A percentile compares a stretch with the other conserved stretches of the same genome.
phyloP scores from a whole-genome alignment of 1,140 invertebrate genomes.

The Lepidurus couesii region DNA sequence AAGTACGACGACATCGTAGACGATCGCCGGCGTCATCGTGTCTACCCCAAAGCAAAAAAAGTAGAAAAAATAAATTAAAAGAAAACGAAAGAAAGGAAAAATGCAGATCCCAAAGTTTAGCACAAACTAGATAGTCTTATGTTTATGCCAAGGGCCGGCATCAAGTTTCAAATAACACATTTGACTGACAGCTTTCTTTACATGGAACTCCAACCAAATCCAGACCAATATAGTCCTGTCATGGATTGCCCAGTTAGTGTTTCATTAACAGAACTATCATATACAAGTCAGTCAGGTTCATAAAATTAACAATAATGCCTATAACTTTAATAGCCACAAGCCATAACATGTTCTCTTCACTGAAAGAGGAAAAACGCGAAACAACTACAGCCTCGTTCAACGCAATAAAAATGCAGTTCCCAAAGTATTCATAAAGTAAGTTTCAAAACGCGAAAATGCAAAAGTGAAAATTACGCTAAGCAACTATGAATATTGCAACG shows the following conservation, averaged over 20 bases:
- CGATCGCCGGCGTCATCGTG: neutral
- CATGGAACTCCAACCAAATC: neutral
- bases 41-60: neutral
- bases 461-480: no score
- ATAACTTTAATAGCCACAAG: no score
- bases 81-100: neutral
- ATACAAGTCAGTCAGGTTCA: no score
- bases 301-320: no score
- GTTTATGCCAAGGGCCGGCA: neutral
- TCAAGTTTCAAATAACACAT: neutral
- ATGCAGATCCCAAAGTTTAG: neutral
- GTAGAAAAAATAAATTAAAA: neutral
- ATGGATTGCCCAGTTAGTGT: neutral
- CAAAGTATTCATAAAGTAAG: no score
- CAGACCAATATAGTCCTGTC: neutral
- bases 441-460: no score
- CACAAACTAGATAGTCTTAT: neutral
- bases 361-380: no score
- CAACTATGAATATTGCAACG: no score
- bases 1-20: slow-evolving; percentile 31
- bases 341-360: no score
- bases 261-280: no score
- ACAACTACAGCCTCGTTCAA: no score
- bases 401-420: no score
- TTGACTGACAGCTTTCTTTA: neutral